Evolutionary conservation across 2,113 vertebrate species (phyloP), one percentile per base, ranked within the genome.

Genomic region (Eolophus roseicapilla): DNA sequence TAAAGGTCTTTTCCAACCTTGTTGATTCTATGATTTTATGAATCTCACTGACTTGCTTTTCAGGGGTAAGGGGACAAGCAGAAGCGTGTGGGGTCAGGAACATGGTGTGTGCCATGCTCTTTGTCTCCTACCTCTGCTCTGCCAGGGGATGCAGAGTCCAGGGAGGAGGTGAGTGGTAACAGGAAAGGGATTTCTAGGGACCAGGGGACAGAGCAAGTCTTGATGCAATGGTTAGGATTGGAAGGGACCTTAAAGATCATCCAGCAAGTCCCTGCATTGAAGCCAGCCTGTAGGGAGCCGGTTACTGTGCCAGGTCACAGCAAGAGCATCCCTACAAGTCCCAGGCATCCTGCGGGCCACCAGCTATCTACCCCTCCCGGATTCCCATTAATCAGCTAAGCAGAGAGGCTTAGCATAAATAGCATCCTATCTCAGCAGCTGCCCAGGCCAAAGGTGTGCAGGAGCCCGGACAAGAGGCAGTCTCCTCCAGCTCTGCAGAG

Each of bases 41-140:
- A 35, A 24, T n/a, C 57, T 59, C 57, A 59, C 27, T 16, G 12
- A 18, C 4, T 18, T 4, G 1, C 15, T 62, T 55, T 39, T 62
- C 20, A 27, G 28, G 63, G 67, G 46, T 41, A 41, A 41, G 5
- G 41, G 41, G 41, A 41, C 41, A 28, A 44, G 57, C 20, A 59
- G 43, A 65, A 75, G 11, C 49, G 19, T 7, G 5, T 11, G 71
- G n/a, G 50, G 8, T 52, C 28, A 4, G 5, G 35, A 21, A 23
- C 41, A 27, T 0, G 4, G 27, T 4, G 9, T 23, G 2, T 29
- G 24, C 67, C 55, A 2, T 74, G 29, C 24, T 24, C 33, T 5
- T 15, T 43, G 25, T 52, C 46, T 50, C 50, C 67, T 50, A 13
- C 74, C 39, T 46, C 55, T 65, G 50, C 55, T 47, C 50, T 46